These are phyloP conservation scores for Hermetia illucens DNA, from an alignment of 1,140 invertebrate species.

Conservation along the genomic window DNA sequence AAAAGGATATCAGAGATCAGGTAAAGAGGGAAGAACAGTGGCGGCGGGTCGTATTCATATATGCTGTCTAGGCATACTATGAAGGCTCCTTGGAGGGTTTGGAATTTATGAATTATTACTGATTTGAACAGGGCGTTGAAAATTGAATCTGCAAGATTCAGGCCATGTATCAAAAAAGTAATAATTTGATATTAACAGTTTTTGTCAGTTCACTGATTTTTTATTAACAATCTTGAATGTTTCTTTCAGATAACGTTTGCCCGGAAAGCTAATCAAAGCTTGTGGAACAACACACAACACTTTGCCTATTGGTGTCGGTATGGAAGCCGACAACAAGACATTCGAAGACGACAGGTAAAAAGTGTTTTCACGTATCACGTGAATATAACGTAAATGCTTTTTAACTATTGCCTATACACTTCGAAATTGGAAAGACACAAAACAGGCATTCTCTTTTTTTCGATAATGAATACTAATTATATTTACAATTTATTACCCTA, in stretches of 20 bases:
- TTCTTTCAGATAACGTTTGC: slow-evolving; percentile 23
- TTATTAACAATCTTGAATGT: neutral
- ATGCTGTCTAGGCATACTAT: too few relatives aligned
- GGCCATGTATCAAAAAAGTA: too few relatives aligned
- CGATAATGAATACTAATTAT: slow-evolving; percentile 6
- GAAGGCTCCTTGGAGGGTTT: too few relatives aligned
- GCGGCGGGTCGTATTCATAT: too few relatives aligned
- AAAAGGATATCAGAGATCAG: slow-evolving; percentile 49
- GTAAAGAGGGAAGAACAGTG: too few relatives aligned
- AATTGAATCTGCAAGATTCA: too few relatives aligned
- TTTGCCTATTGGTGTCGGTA: slow-evolving; percentile 54
- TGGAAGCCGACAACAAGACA: slow-evolving; percentile 43
- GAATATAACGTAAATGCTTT: neutral
- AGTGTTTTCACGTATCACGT: slow-evolving; percentile 5
- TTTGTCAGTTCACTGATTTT: too few relatives aligned
- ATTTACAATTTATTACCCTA: slow-evolving; percentile 3
- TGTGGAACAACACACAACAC: slow-evolving; percentile 51
- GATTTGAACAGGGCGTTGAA: too few relatives aligned
- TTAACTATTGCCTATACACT: neutral
- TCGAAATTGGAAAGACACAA: neutral
- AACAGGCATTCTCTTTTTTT: slow-evolving; percentile 1
- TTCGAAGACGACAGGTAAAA: slow-evolving; percentile 45
- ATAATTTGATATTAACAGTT: too few relatives aligned
- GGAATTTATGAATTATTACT: too few relatives aligned
- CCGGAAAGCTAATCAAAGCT: slow-evolving; percentile 25